Conservation (phyloP, 2,888 invertebrate species). For the Eristalis intricaria region DNA sequence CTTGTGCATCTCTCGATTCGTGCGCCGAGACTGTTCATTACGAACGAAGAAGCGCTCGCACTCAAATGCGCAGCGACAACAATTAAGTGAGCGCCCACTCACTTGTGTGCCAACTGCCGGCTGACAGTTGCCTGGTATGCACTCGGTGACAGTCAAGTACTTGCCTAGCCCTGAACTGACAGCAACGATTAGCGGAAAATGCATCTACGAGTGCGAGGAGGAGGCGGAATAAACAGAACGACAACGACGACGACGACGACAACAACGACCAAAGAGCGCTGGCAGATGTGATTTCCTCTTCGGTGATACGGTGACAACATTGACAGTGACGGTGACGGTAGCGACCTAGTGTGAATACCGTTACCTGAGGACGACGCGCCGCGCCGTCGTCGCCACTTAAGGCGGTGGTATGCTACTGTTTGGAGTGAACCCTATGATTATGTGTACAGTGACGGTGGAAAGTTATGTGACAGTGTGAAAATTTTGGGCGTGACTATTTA, state of each 20-base stretch:
- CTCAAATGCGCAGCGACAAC: slow-evolving; percentile 16
- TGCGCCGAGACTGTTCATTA: background rate
- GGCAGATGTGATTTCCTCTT: background rate
- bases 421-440: background rate
- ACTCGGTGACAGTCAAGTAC: background rate
- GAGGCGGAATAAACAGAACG: background rate
- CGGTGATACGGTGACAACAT: background rate
- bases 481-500: background rate
- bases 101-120: background rate
- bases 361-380: slow-evolving; percentile 13
- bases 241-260: too few relatives aligned
- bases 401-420: slow-evolving; percentile 4
- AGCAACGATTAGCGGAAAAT: slow-evolving; percentile 23
- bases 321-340: background rate
- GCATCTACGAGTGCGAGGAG: background rate
- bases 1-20: background rate
- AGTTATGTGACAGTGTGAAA: background rate
- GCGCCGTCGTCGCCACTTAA: slow-evolving; percentile 14
- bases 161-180: background rate
- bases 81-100: slow-evolving; percentile 22
- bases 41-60: slow-evolving; percentile 1
- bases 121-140: background rate
- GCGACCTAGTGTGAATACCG: slow-evolving; percentile 18
- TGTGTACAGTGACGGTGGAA: background rate
- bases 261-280: background rate